Evolutionary conservation across 2,797 vertebrate genomes (phyloP).

Genomic region (Moxostoma hubbsi): DNA sequence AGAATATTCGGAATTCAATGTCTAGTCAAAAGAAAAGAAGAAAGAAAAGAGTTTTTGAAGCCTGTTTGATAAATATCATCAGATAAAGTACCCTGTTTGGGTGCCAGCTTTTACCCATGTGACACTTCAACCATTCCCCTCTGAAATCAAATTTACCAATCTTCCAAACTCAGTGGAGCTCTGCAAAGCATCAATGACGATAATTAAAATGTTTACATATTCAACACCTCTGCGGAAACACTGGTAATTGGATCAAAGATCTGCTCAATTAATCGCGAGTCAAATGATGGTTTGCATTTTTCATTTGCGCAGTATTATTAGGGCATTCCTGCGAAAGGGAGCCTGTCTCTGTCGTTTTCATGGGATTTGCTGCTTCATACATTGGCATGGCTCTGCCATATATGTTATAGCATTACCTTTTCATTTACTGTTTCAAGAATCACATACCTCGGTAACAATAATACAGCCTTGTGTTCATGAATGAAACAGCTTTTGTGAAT

Average conservation of each 20-base stretch:
- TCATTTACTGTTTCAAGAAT: too few relatives aligned
- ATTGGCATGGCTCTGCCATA: not conserved
- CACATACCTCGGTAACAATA: too few relatives aligned
- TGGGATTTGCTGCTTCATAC: not conserved
- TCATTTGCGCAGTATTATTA: slow-evolving; percentile 67
- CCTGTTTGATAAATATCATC: slow-evolving; percentile 10
- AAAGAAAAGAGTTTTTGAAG: slow-evolving; percentile 20
- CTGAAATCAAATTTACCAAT: slow-evolving; percentile 52
- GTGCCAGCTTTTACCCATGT: slow-evolving; percentile 13
- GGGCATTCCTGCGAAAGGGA: slow-evolving; percentile 38
- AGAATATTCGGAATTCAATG: not conserved
- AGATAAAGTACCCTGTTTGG: slow-evolving; percentile 17
- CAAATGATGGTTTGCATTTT: slow-evolving; percentile 63
- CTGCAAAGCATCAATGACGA: slow-evolving; percentile 35
- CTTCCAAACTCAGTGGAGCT: slow-evolving; percentile 45
- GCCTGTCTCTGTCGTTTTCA: slow-evolving; percentile 23
- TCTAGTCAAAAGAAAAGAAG: not conserved
- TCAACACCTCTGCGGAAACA: slow-evolving; percentile 61
- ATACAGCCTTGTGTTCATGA: too few relatives aligned
- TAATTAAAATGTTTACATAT: slow-evolving; percentile 57
- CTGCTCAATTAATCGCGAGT: slow-evolving; percentile 60
- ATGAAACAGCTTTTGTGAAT: too few relatives aligned
- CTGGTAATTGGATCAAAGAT: slow-evolving; percentile 63
- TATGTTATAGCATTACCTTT: too few relatives aligned
- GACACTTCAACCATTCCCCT: slow-evolving; percentile 22